Conservation (phyloP, 2,888 invertebrate species). For the Clitarchus hookeri region DNA sequence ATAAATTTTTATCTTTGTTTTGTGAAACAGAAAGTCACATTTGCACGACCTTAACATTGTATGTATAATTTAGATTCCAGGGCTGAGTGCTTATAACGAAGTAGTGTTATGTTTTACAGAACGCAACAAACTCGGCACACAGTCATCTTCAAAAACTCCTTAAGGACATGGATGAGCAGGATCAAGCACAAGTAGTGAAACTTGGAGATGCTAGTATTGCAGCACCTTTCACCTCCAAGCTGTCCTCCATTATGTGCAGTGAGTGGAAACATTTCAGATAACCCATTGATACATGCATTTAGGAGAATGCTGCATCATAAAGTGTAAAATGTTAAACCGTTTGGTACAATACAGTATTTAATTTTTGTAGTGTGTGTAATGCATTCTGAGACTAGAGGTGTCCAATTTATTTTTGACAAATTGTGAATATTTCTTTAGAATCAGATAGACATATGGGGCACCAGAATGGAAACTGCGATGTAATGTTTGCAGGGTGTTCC, state of each 20-base stretch:
- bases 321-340: background rate
- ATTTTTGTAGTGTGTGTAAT: too few relatives aligned
- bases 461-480: too few relatives aligned
- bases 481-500: too few relatives aligned
- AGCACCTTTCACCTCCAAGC: conserved; percentile 97
- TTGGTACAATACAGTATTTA: too few relatives aligned
- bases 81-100: background rate
- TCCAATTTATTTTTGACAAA: too few relatives aligned
- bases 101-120: conserved; percentile 41
- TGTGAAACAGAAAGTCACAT: too few relatives aligned
- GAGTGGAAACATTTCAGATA: conserved; percentile 53
- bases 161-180: conserved; percentile 86
- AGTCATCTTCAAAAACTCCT: conserved; percentile 69
- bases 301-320: background rate
- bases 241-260: conserved; percentile 95
- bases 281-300: too few relatives aligned
- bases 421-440: too few relatives aligned
- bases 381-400: too few relatives aligned
- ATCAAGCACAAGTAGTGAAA: conserved; percentile 86
- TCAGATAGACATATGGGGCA: too few relatives aligned
- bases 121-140: conserved; percentile 50
- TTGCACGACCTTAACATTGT: background rate
- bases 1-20: too few relatives aligned
- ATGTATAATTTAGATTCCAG: background rate
- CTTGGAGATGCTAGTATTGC: conserved; percentile 99